phyloP scores from a whole-genome alignment of 2,888 invertebrate species.

The Caenorhabditis imperialis region DNA sequence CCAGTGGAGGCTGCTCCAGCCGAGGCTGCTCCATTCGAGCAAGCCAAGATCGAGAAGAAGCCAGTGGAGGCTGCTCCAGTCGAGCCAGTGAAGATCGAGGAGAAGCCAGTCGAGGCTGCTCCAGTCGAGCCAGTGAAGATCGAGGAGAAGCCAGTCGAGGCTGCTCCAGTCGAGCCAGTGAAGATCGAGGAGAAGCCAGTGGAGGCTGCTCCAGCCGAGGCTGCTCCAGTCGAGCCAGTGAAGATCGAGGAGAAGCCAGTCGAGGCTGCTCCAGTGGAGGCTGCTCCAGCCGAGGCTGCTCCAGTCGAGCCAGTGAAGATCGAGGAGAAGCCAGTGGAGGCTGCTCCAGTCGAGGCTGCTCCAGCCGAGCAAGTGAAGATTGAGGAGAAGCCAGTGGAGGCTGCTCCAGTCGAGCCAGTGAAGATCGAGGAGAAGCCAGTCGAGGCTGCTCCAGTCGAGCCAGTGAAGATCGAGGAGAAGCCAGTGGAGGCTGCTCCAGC shows the following conservation, averaged over 20 bases:
- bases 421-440: neutral
- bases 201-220: conserved; percentile 12
- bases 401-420: neutral
- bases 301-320: too few relatives aligned
- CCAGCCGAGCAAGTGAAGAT: conserved; percentile 4
- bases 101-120: conserved; percentile 3
- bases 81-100: too few relatives aligned
- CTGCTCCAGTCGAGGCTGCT: too few relatives aligned
- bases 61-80: conserved; percentile 16
- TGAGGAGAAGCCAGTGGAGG: conserved; percentile 6
- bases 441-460: conserved; percentile 3
- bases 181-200: conserved; percentile 1
- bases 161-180: conserved; percentile 7
- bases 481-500: neutral
- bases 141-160: neutral
- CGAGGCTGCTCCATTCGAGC: neutral
- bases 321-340: neutral
- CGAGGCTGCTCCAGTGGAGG: too few relatives aligned
- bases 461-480: too few relatives aligned
- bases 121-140: neutral
- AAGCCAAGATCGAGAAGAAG: neutral
- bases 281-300: conserved; percentile 1
- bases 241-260: conserved; percentile 17
- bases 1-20: conserved; percentile 10
- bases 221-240: neutral